Evolutionary conservation across 2,113 vertebrate species (phyloP).

Genomic region (Aspiorhynchus laticeps): DNA sequence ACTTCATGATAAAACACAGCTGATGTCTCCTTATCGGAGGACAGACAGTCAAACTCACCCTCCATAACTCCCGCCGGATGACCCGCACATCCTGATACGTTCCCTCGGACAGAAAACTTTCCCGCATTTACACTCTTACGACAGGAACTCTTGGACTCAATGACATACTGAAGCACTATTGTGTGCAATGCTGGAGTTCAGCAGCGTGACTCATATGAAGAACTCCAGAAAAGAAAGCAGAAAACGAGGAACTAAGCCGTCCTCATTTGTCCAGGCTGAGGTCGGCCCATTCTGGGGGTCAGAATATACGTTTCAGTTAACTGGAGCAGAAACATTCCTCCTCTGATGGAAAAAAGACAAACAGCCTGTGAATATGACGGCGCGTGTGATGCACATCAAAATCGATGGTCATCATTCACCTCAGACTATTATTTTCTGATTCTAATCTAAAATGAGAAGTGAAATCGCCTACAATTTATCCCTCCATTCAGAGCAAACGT

Average conservation of each 20-base stretch:
- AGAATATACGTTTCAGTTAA: slow-evolving; percentile 70
- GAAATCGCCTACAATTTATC: neutral
- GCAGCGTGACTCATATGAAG: slow-evolving; percentile 32
- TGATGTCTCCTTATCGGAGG: slow-evolving; percentile 1
- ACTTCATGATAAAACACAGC: neutral
- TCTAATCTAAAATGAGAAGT: neutral
- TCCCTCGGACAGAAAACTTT: slow-evolving; percentile 62
- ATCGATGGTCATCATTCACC: neutral
- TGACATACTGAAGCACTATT: slow-evolving; percentile 6
- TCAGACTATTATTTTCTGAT: neutral
- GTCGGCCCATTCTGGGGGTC: slow-evolving; percentile 64
- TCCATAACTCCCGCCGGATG: slow-evolving; percentile 73
- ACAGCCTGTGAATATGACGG: neutral
- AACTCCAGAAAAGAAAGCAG: neutral
- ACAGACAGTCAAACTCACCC: slow-evolving; percentile 66
- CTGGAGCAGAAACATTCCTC: slow-evolving; percentile 79
- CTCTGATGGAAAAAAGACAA: slow-evolving; percentile 53
- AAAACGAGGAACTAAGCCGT: slow-evolving; percentile 7
- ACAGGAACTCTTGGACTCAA: neutral
- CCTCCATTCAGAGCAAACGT: neutral
- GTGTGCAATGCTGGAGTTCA: slow-evolving; percentile 12
- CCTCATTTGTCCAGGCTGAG: slow-evolving; percentile 55
- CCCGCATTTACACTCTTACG: slow-evolving; percentile 46
- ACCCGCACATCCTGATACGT: slow-evolving; percentile 73
- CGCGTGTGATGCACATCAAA: neutral